Base-by-base conservation (phyloP, 2,797 vertebrate genomes). In the Gila robusta region DNA sequence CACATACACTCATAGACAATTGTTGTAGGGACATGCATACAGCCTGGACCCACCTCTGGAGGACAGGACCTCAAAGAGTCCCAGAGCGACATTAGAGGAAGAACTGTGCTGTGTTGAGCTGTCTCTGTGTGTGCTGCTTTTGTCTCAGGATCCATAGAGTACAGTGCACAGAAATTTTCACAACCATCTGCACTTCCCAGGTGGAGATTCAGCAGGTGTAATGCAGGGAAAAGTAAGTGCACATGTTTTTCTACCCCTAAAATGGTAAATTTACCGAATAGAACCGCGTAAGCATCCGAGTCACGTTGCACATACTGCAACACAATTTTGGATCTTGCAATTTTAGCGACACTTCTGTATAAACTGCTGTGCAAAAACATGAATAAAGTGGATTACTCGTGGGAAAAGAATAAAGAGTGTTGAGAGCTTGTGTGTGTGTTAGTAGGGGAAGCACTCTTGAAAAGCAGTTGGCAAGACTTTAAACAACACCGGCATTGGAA, bases 401-500 rank as follows among this genome's bases (percentile, higher is more conserved):
- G 67, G n/a, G 44, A 44, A 83, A 79, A 37, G 35, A 28, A 83
- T 19, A 78, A 10, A 72, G 39, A 41, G 6, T 78, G 41, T 69
- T 85, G 76, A 81, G 52, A 81, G 79, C 44, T 44, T 82, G 85
- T 56, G 72, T 64, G 6, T 79, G 17, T 78, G 64, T 56, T 39
- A 35, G 79, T 73, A 70, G 21, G 16, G 14, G 79, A 82, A 85
- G 81, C 41, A 72, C 62, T 67, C 8, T 17, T 81, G 82, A 89
- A 91, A 92, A 92, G 86, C 89, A 92, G 87, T 86, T 87, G 84
- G 77, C 84, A 66, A 72, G 79, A 89, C 87, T 88, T 91, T 94
- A 92, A 95, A 94, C 94, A 93, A 90, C 91, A 91, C 87, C 91
- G 92, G 91, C 91, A 89, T 89, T 90, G 84, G 88, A 88, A 90